phyloP scores from a whole-genome alignment of 1,140 invertebrate species.

The Bombus consobrinus region DNA sequence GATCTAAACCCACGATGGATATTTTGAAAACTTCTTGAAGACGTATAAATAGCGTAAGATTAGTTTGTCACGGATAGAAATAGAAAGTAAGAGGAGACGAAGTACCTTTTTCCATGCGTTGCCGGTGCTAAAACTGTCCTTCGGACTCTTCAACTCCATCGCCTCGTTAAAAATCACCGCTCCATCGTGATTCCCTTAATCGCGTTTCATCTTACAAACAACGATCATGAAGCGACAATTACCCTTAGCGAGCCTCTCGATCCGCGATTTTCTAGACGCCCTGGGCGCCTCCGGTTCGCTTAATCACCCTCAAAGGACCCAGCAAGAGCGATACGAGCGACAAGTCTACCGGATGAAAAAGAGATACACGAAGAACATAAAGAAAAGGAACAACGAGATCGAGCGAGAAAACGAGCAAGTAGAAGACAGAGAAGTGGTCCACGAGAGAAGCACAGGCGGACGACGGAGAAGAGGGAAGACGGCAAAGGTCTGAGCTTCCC shows the following conservation, averaged over 20 bases:
- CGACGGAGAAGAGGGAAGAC: neutral
- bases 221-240: slow-evolving; percentile 18
- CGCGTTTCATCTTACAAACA: slow-evolving; percentile 23
- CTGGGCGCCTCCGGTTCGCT: slow-evolving; percentile 36
- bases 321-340: slow-evolving; percentile 6
- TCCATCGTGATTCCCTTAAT: neutral
- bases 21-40: neutral
- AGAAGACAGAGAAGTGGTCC: neutral
- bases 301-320: slow-evolving; percentile 27
- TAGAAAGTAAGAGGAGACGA: neutral
- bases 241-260: neutral
- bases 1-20: neutral
- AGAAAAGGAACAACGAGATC: slow-evolving; percentile 4
- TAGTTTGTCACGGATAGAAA: neutral
- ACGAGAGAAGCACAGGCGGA: neutral
- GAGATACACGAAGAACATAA: neutral
- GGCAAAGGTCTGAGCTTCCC: slow-evolving; percentile 53
- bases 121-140: neutral
- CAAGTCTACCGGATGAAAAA: slow-evolving; percentile 5
- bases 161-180: slow-evolving; percentile 11
- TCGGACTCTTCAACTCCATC: neutral
- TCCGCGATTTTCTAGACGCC: slow-evolving; percentile 29
- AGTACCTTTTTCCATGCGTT: neutral
- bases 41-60: neutral
- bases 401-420: neutral